phyloP scores from a whole-genome alignment of 1,140 invertebrate species.

The Elymnias hypermnestra region DNA sequence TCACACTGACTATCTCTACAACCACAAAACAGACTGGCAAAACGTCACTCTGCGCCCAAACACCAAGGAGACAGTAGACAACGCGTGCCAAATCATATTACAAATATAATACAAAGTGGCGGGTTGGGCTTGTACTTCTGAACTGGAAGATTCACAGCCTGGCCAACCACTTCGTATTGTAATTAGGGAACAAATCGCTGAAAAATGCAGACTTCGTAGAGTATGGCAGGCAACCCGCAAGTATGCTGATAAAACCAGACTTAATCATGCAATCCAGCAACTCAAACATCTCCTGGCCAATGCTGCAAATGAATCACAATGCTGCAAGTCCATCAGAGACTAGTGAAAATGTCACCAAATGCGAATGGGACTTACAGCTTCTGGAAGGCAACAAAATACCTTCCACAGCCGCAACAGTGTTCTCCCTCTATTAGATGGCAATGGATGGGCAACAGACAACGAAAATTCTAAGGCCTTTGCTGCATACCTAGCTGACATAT shows the following conservation, averaged over 20 bases:
- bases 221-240: slow-evolving; percentile 16
- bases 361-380: slow-evolving; percentile 19
- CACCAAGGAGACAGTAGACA: slow-evolving; percentile 17
- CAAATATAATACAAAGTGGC: slow-evolving; percentile 18
- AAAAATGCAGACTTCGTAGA: slow-evolving; percentile 20
- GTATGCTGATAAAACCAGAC: slow-evolving; percentile 14
- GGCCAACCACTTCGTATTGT: not conserved
- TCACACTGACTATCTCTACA: slow-evolving; percentile 6
- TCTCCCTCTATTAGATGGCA: no score
- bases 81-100: slow-evolving; percentile 26
- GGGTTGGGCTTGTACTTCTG: no score
- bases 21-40: slow-evolving; percentile 23
- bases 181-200: slow-evolving; percentile 5
- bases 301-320: slow-evolving; percentile 10
- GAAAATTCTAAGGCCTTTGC: no score
- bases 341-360: slow-evolving; percentile 14
- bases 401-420: no score
- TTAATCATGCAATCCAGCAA: no score
- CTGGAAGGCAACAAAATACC: slow-evolving; percentile 23
- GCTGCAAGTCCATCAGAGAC: slow-evolving; percentile 10
- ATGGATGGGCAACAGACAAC: no score
- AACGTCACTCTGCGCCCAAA: slow-evolving; percentile 11
- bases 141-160: no score
- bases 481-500: no score
- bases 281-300: slow-evolving; percentile 8